Evolutionary conservation across 2,888 invertebrate genomes (phyloP).

Genomic region (Andrena chrysosceles): DNA sequence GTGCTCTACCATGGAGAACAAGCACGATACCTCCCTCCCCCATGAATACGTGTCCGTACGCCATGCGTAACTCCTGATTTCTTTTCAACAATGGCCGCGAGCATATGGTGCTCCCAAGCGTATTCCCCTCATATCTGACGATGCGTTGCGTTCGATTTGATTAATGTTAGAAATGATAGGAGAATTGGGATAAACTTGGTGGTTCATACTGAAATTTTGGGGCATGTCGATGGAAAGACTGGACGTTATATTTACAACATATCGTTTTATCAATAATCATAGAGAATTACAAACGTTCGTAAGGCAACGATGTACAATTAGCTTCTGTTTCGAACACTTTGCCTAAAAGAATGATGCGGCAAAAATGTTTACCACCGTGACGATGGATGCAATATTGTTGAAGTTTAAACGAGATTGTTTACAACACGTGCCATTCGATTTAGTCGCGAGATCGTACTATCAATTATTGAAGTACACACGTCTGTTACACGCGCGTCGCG

Average conservation of each 20-base stretch:
- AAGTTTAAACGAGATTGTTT: slow-evolving; percentile 17
- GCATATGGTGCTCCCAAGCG: not conserved
- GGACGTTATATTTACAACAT: slow-evolving; percentile 53
- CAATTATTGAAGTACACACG: not conserved
- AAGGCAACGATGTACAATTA: slow-evolving; percentile 62
- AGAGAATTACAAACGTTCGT: slow-evolving; percentile 64
- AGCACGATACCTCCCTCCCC: not conserved
- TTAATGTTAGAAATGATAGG: not conserved
- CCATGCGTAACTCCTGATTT: not conserved
- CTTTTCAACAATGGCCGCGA: not conserved
- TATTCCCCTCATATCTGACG: not conserved
- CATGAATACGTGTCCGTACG: not conserved
- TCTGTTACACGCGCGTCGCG: not conserved
- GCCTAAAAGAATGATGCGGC: slow-evolving; percentile 22
- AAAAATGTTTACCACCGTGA: slow-evolving; percentile 21
- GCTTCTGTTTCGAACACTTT: slow-evolving; percentile 15
- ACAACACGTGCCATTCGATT: slow-evolving; percentile 6
- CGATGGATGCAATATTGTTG: slow-evolving; percentile 6
- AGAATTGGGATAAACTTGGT: not conserved
- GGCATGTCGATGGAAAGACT: not conserved
- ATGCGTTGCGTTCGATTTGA: not conserved
- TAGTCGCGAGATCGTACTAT: slow-evolving; percentile 9
- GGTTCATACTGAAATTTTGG: not conserved
- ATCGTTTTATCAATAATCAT: slow-evolving; percentile 58
- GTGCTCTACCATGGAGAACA: slow-evolving; percentile 4